Evolutionary conservation across 2,797 vertebrate species (phyloP).

Genomic region (Dendrocincla fuliginosa): DNA sequence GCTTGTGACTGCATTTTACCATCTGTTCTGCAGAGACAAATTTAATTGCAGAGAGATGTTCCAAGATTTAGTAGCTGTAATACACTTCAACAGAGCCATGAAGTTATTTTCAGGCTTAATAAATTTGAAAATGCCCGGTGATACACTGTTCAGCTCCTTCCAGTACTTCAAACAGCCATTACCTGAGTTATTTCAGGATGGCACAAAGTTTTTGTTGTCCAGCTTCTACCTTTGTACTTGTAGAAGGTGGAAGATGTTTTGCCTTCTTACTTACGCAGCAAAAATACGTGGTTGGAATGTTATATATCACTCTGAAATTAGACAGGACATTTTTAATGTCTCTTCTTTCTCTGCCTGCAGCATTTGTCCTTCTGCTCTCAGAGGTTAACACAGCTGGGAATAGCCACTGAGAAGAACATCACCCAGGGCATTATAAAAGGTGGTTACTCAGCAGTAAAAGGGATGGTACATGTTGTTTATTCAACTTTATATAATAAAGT

Average conservation of each 20-base stretch:
- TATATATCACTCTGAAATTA: neutral
- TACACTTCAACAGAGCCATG: neutral
- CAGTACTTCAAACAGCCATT: neutral
- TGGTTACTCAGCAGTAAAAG: accelerated
- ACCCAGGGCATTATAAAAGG: neutral
- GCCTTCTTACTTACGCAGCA: neutral
- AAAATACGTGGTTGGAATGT: neutral
- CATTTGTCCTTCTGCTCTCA: neutral
- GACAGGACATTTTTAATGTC: accelerated
- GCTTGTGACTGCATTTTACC: neutral
- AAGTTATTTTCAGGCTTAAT: neutral
- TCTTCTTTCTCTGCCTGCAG: neutral
- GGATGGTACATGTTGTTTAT: accelerated
- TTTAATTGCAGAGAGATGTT: neutral
- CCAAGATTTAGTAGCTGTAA: neutral
- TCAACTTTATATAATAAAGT: neutral
- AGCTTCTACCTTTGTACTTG: neutral
- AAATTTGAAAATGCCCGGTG: neutral
- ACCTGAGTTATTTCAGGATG: neutral
- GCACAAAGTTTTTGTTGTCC: neutral
- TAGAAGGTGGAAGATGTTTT: too few relatives aligned
- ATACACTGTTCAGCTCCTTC: neutral
- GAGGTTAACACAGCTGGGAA: neutral
- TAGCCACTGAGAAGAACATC: neutral
- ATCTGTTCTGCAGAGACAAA: slow-evolving; percentile 24